Evolutionary conservation across 2,888 invertebrate species (phyloP), one percentile per base, ranked within the genome.

Genomic region (Resseliella maxima): DNA sequence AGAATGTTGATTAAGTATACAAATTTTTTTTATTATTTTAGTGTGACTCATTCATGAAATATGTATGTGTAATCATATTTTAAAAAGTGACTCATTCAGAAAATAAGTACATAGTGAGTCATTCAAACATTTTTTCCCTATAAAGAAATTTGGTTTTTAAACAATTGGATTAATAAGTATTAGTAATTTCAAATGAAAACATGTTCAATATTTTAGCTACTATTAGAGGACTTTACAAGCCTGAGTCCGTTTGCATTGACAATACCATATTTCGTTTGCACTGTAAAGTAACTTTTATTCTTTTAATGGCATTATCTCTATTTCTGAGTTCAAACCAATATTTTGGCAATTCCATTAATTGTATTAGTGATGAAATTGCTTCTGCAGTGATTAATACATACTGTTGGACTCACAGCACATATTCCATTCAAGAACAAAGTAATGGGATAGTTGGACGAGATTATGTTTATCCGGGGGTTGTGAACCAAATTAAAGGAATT

Each of bases 181-280:
- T n/a, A n/a, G n/a, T n/a, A n/a, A n/a, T 50, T 18, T 72, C 31
- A 72, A 24, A 5, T 85, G 85, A 81, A 92, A 93, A 93, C 92
- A 97, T 97, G 97, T 97, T 97, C 94, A 97, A 97, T 93, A 97
- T 97, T 89, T 97, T 97, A 92, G 97, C 97, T 93, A 97, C 97
- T 92, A 96, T 97, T 87, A 97, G 97, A 94, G 96, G 96, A 93
- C 94, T 97, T 88, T 93, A 97, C 89, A 97, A 97, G 93, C 95
- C 97, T 92, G 96, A 97, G 92, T 92, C 94, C 87, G 96, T 97
- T 89, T 97, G 97, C 93, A 97, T 97, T 92, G 98, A 98, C 92
- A 98, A 98, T 93, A 97, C 97, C 93, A 94, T 98, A 89, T 98
- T 98, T 90, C 95, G 97, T 86, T 92, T 98, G 90, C 98, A 98